Percentiles rank a stretch among this genome's conserved stretches.
Conservation (phyloP, 2,888 invertebrate genomes). For the Clistopyga incitator region DNA sequence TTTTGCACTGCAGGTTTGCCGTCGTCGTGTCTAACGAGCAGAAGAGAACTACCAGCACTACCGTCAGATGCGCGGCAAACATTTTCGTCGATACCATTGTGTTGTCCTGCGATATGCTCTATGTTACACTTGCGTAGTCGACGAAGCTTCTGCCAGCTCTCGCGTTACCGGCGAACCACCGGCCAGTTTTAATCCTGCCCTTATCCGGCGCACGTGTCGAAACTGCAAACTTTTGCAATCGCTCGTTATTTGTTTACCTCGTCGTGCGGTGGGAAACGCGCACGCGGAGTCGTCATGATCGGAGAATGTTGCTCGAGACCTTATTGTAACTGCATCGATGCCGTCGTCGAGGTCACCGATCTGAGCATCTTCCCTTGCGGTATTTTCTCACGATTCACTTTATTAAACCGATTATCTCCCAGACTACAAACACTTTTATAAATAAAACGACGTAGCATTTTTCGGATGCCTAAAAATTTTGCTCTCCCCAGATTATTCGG, state of each 20-base stretch:
- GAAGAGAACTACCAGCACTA: not conserved
- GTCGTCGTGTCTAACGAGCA: constrained; percentile 5
- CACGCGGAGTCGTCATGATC: constrained; percentile 20
- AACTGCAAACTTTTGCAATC: constrained; percentile 48
- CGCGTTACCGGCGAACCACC: constrained; percentile 17
- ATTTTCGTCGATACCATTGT: constrained; percentile 3
- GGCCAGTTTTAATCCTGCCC: constrained; percentile 50
- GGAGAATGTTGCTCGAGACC: constrained; percentile 38
- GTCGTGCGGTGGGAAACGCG: constrained; percentile 24
- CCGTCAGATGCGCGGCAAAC: not conserved
- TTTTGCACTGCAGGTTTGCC: constrained; percentile 39
- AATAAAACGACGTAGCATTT: not conserved
- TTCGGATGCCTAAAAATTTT: not conserved
- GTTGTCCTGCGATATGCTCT: not conserved
- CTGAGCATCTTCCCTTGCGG: constrained; percentile 12
- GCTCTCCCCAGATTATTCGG: not conserved
- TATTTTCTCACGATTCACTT: not conserved
- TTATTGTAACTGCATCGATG: constrained; percentile 33
- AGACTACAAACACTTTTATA: not conserved
- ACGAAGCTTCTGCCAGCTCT: constrained; percentile 40
- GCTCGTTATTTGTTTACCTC: constrained; percentile 46
- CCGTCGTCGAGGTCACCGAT: constrained; percentile 32
- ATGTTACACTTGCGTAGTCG: constrained; percentile 32
- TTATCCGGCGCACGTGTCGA: constrained; percentile 38
- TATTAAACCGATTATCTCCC: not conserved